Conservation (phyloP, 1,140 invertebrate species). For the Drosophila albomicans region DNA sequence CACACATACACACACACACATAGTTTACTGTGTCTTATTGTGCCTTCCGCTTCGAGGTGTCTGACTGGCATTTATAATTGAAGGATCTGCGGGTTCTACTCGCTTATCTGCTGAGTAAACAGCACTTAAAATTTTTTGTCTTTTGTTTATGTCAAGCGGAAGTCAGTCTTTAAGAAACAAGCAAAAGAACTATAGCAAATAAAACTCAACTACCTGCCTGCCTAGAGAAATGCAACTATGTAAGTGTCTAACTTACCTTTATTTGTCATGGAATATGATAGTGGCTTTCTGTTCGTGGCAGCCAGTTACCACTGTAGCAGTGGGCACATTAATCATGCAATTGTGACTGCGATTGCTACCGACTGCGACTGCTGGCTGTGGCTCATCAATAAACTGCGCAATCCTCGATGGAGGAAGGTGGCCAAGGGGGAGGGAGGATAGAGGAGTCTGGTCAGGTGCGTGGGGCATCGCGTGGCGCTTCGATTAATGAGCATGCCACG, state of each 20-base stretch:
- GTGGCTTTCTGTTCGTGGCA: conserved; percentile 8
- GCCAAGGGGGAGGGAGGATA: not conserved
- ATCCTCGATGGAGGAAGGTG: conserved; percentile 13
- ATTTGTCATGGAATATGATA: conserved; percentile 57
- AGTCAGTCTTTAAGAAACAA: conserved; percentile 41
- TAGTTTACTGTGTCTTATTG: conserved; percentile 5
- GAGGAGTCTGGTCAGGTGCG: conserved; percentile 43
- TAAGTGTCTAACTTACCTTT: conserved; percentile 42
- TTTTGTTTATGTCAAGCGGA: conserved; percentile 74
- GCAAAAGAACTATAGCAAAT: conserved; percentile 53
- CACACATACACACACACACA: conserved; percentile 3
- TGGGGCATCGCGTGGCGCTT: conserved; percentile 76
- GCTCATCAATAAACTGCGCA: conserved; percentile 68
- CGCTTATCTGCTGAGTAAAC: conserved; percentile 58
- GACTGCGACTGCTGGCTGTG: conserved; percentile 59
- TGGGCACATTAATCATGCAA: conserved; percentile 67
- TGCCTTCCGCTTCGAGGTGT: conserved; percentile 49
- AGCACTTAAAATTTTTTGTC: conserved; percentile 72
- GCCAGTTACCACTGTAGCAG: conserved; percentile 13
- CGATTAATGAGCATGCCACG: conserved; percentile 73
- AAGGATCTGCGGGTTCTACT: conserved; percentile 66
- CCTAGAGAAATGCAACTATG: not conserved
- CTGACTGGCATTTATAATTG: conserved; percentile 59
- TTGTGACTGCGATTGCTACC: conserved; percentile 44
- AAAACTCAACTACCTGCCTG: conserved; percentile 47